A percentile compares a stretch with the other conserved stretches of the same genome.
phyloP scores from a whole-genome alignment of 2,113 vertebrate genomes.

The Athene cunicularia region DNA sequence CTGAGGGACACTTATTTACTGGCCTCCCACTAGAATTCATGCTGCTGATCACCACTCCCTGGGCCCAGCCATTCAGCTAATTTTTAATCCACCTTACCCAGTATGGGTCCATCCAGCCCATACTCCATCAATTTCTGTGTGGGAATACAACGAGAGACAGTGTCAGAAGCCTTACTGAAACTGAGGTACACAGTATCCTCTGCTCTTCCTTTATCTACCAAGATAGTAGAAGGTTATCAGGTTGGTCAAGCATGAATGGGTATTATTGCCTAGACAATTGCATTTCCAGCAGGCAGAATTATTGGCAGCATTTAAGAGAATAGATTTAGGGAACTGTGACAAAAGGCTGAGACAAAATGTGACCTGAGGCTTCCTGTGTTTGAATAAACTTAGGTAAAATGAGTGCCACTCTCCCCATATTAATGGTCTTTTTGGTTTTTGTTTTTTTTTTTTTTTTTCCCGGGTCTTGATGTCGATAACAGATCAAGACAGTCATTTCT shows the following conservation, averaged over 20 bases:
- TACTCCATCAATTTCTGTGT: neutral
- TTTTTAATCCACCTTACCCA: neutral
- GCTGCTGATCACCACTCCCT: neutral
- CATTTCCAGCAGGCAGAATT: neutral
- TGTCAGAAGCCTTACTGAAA: neutral
- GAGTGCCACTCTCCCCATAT: neutral
- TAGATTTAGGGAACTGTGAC: neutral
- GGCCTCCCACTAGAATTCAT: neutral
- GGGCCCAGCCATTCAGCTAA: neutral
- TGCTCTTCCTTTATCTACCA: neutral
- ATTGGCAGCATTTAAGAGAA: neutral
- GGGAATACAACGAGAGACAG: neutral
- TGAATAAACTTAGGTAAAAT: neutral
- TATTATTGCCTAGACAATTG: neutral
- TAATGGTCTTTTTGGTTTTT: neutral
- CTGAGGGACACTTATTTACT: neutral
- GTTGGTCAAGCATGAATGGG: neutral
- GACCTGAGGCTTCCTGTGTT: neutral
- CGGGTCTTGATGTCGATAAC: accelerated
- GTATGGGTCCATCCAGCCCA: neutral
- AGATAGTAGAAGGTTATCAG: neutral
- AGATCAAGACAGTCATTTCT: neutral
- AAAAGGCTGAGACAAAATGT: neutral
- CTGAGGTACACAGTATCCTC: neutral
- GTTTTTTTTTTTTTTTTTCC: neutral